phyloP scores from a whole-genome alignment of 2,113 vertebrate species.

The Sminthopsis crassicaudata region DNA sequence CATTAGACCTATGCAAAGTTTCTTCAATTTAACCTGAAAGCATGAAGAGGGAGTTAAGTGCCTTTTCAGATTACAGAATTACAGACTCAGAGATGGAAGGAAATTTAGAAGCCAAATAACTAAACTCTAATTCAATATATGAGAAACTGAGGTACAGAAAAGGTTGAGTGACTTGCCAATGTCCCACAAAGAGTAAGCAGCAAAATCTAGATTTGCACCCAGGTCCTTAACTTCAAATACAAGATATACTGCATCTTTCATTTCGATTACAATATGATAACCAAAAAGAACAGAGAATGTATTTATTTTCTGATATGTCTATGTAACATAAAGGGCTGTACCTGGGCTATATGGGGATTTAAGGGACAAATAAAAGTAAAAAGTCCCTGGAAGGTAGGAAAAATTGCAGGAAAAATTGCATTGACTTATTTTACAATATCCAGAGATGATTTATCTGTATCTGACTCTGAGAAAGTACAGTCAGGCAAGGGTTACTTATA shows the following conservation, averaged over 20 bases:
- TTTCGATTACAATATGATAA: background rate
- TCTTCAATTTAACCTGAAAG: background rate
- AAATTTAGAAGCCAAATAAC: background rate
- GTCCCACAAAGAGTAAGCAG: background rate
- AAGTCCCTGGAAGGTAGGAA: background rate
- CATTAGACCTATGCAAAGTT: background rate
- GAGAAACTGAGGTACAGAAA: background rate
- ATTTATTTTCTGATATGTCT: background rate
- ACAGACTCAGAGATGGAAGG: background rate
- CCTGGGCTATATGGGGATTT: background rate
- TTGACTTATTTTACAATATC: background rate
- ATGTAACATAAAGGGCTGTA: background rate
- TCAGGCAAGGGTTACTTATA: background rate
- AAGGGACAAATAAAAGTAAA: background rate
- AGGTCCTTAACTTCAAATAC: background rate
- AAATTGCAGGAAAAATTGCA: background rate
- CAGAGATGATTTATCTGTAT: background rate
- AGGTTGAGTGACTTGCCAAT: background rate
- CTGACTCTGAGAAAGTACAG: background rate
- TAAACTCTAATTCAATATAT: background rate
- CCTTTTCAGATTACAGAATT: too few relatives aligned
- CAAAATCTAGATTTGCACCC: background rate
- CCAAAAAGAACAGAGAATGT: background rate
- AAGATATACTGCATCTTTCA: background rate
- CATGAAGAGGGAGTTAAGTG: background rate